phyloP scores from a whole-genome alignment of 2,888 invertebrate genomes.

The Andrena chrysosceles region DNA sequence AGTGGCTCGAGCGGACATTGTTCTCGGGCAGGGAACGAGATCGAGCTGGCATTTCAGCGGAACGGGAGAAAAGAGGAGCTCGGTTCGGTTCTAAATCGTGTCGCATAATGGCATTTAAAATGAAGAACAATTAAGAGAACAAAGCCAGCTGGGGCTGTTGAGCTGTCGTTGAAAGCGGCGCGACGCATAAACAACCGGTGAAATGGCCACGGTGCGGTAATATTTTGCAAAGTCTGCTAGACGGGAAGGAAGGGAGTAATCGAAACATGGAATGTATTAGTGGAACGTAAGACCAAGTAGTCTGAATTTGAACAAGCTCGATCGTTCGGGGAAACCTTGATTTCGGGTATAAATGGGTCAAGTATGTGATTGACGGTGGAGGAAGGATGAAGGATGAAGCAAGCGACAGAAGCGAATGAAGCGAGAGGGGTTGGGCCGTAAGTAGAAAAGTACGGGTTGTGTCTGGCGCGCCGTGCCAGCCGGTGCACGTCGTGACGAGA shows the following conservation, averaged over 20 bases:
- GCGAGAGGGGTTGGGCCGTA: constrained; percentile 41
- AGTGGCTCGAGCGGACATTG: constrained; percentile 23
- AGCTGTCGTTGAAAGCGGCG: not conserved
- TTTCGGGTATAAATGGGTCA: constrained; percentile 51
- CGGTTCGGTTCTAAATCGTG: constrained; percentile 18
- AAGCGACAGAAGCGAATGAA: constrained; percentile 32
- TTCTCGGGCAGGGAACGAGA: constrained; percentile 14
- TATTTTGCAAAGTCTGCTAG: not conserved
- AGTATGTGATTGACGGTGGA: constrained; percentile 23
- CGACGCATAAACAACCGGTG: not conserved
- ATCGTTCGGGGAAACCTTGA: constrained; percentile 13
- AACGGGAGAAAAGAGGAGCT: constrained; percentile 7
- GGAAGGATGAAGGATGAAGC: constrained; percentile 11
- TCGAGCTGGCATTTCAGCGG: constrained; percentile 21
- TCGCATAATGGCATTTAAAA: constrained; percentile 22
- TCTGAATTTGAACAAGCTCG: too few relatives aligned
- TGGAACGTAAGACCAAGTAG: not conserved
- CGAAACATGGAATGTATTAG: not conserved
- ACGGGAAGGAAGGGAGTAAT: not conserved
- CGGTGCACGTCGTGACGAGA: constrained; percentile 76
- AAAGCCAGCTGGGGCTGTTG: not conserved
- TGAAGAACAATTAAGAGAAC: constrained; percentile 21
- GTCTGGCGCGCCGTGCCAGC: constrained; percentile 78
- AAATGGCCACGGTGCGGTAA: not conserved
- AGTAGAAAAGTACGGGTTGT: constrained; percentile 76